These are phyloP conservation scores for Pocota personata DNA, from an alignment of 2,888 invertebrate species.

Conservation along the genomic window DNA sequence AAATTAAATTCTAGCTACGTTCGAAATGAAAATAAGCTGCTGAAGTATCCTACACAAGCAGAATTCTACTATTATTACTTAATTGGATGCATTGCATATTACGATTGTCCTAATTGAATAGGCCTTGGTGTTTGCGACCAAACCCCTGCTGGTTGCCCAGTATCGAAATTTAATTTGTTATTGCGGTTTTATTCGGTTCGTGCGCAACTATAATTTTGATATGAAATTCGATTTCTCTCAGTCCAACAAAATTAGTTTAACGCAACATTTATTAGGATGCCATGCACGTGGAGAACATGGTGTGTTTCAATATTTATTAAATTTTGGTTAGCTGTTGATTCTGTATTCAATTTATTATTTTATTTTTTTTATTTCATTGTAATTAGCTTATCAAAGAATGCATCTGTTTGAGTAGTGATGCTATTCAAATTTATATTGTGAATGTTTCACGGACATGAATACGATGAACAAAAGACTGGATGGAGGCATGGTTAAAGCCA, in stretches of 20 bases:
- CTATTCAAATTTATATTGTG: no score
- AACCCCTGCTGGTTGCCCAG: conserved; percentile 25
- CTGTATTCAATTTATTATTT: conserved; percentile 34
- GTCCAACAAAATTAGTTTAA: conserved; percentile 28
- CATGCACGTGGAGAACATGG: neutral
- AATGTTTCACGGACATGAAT: no score
- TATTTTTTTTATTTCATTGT: conserved; percentile 33
- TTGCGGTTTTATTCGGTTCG: conserved; percentile 55
- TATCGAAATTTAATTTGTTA: conserved; percentile 69
- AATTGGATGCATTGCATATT: conserved; percentile 61
- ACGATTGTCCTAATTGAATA: conserved; percentile 54
- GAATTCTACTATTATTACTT: conserved; percentile 52
- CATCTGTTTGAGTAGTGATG: neutral
- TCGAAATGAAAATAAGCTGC: conserved; percentile 5
- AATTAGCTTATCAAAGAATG: conserved; percentile 3
- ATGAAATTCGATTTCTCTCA: conserved; percentile 17
- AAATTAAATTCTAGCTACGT: conserved; percentile 40
- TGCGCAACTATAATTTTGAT: conserved; percentile 23
- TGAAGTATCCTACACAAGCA: neutral
- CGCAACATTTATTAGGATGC: conserved; percentile 11
- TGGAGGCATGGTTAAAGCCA: no score
- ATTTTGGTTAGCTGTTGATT: conserved; percentile 27
- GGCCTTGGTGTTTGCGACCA: conserved; percentile 13
- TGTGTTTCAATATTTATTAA: neutral
- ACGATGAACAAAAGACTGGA: no score